Base-by-base conservation (phyloP, 1,140 invertebrate genomes). In the Euura saliciscinereae region DNA sequence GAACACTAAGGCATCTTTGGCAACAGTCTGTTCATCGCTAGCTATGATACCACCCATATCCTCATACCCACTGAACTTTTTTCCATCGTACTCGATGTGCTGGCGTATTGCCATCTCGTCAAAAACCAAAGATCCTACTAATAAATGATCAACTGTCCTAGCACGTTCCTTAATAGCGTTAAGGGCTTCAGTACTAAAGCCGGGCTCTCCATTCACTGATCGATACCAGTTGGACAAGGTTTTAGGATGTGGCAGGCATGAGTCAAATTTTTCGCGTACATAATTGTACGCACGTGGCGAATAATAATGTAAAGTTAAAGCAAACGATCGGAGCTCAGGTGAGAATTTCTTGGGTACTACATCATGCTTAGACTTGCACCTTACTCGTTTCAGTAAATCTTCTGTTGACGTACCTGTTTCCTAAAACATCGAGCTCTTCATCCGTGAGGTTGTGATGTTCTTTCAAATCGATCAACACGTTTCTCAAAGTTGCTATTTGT, bases 71-170 rank as follows among this genome's bases (percentile, higher is more conserved):
- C 42, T 43, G 69, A 66, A 70, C 65, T 71, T 73, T 70, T 74
- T 74, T 6, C 76, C 79, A 66, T 68, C 71, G 68, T 66, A 81
- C 68, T 82, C 70, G 6, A 75, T 77, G 66, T 79, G 76, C 66
- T 77, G 66, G 44, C 79, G 44, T 51, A 84, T 76, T 2, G 76
- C 66, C 78, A 85, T 84, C 73, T 84, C 78, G 70, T 83, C 82
- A 67, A 75, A 65, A 10, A 79, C 70, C 44, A 85, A 71, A 28
- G 51, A 45, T 68, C 78, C 80, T 8, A 81, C 67, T n/a, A 45
- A 77, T 65, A 74, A 74, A 74, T 59, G 71, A 45, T 67, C 72
- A 45, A 10, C 65, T 71, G 43, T 43, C 13, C 43, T 65, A 10
- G 10, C 51, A 11, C 51, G 76, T 78, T 51, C 43, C 6, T 74